phyloP scores from a whole-genome alignment of 2,797 vertebrate genomes.

The Ataeniobius toweri region DNA sequence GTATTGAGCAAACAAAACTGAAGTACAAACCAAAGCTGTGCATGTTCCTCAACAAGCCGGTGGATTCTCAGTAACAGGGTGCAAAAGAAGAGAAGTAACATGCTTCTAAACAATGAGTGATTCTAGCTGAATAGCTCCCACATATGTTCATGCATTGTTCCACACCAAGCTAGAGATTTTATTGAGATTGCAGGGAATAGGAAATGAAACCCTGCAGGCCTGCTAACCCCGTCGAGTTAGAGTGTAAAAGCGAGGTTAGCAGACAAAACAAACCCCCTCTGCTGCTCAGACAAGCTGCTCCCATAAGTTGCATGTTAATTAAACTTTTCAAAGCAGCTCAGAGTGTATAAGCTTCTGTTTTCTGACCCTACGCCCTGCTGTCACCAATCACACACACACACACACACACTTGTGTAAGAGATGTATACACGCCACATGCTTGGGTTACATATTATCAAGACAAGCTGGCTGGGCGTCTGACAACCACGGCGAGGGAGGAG shows the following conservation, averaged over 20 bases:
- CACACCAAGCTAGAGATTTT: conserved; percentile 35
- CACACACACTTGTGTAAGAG: conserved; percentile 27
- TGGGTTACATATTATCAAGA: conserved; percentile 65
- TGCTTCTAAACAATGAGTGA: conserved; percentile 24
- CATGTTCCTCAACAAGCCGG: neutral
- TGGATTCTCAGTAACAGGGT: neutral
- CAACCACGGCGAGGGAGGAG: conserved; percentile 79
- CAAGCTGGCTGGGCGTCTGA: conserved; percentile 79
- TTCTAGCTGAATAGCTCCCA: conserved; percentile 31
- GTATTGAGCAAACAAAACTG: neutral
- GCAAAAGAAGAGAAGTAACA: neutral
- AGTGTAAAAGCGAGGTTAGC: conserved; percentile 15
- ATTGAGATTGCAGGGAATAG: conserved; percentile 26
- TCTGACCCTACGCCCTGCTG: conserved; percentile 82
- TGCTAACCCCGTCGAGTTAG: conserved; percentile 15
- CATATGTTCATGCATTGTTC: conserved; percentile 41
- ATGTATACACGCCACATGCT: conserved; percentile 56
- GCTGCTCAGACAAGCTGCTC: conserved; percentile 40
- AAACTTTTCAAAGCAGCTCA: conserved; percentile 63
- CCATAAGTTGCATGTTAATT: conserved; percentile 73
- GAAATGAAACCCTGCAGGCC: conserved; percentile 45
- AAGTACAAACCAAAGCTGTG: neutral
- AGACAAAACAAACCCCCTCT: conserved; percentile 25
- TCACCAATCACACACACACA: conserved; percentile 61
- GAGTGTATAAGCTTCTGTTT: conserved; percentile 80